Base-by-base conservation (phyloP, 2,797 vertebrate species). In the Cuculus canorus region DNA sequence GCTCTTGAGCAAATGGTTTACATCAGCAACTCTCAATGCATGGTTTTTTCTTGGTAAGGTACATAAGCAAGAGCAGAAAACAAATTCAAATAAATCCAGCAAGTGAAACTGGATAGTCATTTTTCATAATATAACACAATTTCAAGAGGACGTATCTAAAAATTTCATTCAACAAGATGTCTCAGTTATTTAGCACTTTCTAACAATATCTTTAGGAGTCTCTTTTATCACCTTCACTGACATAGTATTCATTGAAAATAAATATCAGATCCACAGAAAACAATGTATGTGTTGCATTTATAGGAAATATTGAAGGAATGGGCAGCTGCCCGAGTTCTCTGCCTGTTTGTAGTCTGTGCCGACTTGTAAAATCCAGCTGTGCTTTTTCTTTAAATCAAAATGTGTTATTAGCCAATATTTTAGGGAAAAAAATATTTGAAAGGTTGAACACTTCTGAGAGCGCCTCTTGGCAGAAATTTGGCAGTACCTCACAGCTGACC, bases 1-100 rank as follows among this genome's bases (percentile, higher is more conserved):
- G 63, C 39, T 71, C 65, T 60, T 48, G 72, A 92, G 90, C 1
- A 1, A 75, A 82, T 61, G 68, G 56, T 83, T 94, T 90, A 72
- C 75, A 93, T 86, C 78, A 96, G 81, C 91, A 75, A n/a, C 93
- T 94, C 45, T 48, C 57, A 79, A 24, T 8, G 30, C 70, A 92
- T 10, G 73, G 16, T 71, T 76, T 88, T 82, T 43, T 59, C 69
- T 93, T 65, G 88, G 56, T 41, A 66, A 70, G n/a, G 56, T 73
- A 79, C 24, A 54, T 50, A 78, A 86, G 32, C 30, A 80, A 90
- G 12, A 88, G 17, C 59, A 83, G 86, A 76, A 89, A 77, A 84
- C 78, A 76, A 86, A 92, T 76, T 88, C 56, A 89, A 76, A 89
- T 73, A 82, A 73, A 47, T 11, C 22, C 10, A 10, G 22, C 43